A percentile compares a stretch with the other conserved stretches of the same genome.
phyloP scores from a whole-genome alignment of 2,888 invertebrate species.

The Omphaloscelis lunosa region DNA sequence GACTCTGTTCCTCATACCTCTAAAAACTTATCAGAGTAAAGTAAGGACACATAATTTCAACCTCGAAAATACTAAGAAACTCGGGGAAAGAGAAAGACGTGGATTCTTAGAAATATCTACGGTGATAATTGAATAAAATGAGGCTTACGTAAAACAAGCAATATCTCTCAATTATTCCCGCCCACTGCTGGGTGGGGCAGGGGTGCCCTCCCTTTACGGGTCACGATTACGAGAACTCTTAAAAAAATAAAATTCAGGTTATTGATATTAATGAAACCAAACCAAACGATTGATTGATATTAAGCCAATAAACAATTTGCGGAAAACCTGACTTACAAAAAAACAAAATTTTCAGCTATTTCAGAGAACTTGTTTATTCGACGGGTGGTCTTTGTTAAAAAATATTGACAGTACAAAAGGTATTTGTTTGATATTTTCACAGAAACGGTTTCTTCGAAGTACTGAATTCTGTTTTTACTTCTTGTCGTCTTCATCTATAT shows the following conservation, averaged over 20 bases:
- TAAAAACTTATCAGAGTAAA: background rate
- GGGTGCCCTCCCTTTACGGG: conserved; percentile 9
- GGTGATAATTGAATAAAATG: conserved; percentile 54
- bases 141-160: conserved; percentile 45
- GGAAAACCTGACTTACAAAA: conserved; percentile 34
- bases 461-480: conserved; percentile 3
- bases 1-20: too few species aligned
- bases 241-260: conserved; percentile 46
- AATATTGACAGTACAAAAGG: conserved; percentile 7
- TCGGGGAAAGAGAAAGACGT: background rate
- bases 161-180: conserved; percentile 56
- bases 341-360: conserved; percentile 21
- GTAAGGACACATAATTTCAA: background rate
- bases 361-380: conserved; percentile 4
- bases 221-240: conserved; percentile 21
- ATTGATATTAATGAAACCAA: conserved; percentile 56
- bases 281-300: conserved; percentile 54
- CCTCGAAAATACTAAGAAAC: conserved; percentile 10
- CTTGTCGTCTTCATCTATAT: background rate
- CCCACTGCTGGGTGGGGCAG: conserved; percentile 4
- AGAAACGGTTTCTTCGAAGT: conserved; percentile 21
- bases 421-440: conserved; percentile 22
- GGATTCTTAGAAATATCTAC: conserved; percentile 11
- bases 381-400: background rate
- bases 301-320: conserved; percentile 47